phyloP scores from a whole-genome alignment of 2,888 invertebrate species.

The Helicoverpa assulta region DNA sequence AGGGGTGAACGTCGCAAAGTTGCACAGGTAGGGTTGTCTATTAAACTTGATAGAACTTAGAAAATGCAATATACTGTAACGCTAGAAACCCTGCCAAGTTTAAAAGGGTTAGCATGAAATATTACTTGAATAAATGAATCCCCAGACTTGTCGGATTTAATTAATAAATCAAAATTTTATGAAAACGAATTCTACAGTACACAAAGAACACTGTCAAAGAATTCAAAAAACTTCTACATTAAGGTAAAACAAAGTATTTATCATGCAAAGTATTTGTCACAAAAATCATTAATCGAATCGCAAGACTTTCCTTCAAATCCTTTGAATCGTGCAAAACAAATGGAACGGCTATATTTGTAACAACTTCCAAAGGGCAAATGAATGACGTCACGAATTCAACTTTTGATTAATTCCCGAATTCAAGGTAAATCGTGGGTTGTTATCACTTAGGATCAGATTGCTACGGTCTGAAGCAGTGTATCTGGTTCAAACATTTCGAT shows the following conservation, averaged over 20 bases:
- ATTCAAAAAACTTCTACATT: too few relatives aligned
- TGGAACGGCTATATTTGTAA: conserved; percentile 7
- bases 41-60: conserved; percentile 20
- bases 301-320: not conserved
- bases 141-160: not conserved
- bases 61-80: conserved; percentile 3
- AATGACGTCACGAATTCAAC: conserved; percentile 21
- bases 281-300: too few relatives aligned
- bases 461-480: conserved; percentile 16
- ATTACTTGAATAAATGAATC: not conserved
- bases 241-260: too few relatives aligned
- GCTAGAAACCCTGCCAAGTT: not conserved
- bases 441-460: conserved; percentile 20
- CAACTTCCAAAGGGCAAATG: conserved; percentile 9
- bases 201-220: not conserved
- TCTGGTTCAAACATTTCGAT: conserved; percentile 19
- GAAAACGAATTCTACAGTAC: not conserved
- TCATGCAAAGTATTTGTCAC: too few relatives aligned
- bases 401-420: conserved; percentile 38
- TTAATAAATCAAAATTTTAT: not conserved
- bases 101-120: not conserved
- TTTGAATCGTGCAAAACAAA: not conserved
- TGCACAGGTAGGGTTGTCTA: conserved; percentile 26
- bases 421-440: conserved; percentile 6
- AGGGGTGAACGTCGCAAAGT: conserved; percentile 40